Base-by-base conservation (phyloP, 1,140 invertebrate genomes). In the Cydia fagiglandana region DNA sequence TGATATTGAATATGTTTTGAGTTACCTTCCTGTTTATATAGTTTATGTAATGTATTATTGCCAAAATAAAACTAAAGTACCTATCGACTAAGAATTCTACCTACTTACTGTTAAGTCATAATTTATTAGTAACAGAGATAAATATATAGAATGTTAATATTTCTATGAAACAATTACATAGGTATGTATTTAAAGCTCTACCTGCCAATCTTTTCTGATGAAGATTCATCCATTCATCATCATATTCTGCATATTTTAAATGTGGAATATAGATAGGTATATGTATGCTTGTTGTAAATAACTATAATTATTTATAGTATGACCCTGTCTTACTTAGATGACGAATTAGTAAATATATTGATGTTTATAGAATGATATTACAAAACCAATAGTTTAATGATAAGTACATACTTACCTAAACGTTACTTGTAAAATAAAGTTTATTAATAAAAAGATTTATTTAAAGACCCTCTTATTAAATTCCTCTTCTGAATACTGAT, bases 371-470 rank as follows among this genome's bases (percentile, higher is more conserved):
- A 79, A 79, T 61, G 61, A 77, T 53, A 80, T 80, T 81, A 74
- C 74, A 81, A 81, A 70, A 73, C 73, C 80, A 78, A 75, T 80
- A 82, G 75, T 77, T 75, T 78, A 20, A 80, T 75, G 68, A 79
- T 81, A 82, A 79, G 74, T 76, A 9, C 38, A 41, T 41, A 47
- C 45, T 13, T 47, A 47, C 45, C 45, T 47, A 47, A 45, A 75
- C 47, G 79, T 83, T 87, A 76, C 83, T 3, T 13, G 9, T 47
- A 82, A 83, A 84, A 84, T 82, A 81, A 87, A 82, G 74, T 82
- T 81, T 74, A 80, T 77, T 79, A 78, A 75, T 78, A 75, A 74
- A 73, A 0, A 10, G 61, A 34, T 53, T 77, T 61, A 17, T 78
- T 75, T 75, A 24, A 24, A 24, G 24, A 24, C 24, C 24, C 24